Conservation (phyloP, 2,888 invertebrate genomes). For the Agrochola macilenta region DNA sequence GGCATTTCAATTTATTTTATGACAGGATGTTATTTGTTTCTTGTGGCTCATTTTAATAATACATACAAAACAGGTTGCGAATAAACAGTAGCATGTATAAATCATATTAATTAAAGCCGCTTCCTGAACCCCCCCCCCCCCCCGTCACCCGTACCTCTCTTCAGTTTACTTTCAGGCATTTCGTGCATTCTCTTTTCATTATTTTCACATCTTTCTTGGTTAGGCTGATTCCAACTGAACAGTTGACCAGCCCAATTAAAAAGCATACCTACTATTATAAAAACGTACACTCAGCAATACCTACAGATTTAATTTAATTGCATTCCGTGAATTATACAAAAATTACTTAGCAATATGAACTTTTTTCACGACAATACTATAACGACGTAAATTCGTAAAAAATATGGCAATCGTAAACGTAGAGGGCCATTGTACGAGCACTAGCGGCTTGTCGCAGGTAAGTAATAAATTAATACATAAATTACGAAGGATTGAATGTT, state of each 20-base stretch:
- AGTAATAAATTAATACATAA: slow-evolving; percentile 77
- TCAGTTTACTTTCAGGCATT: slow-evolving; percentile 38
- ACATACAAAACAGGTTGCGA: slow-evolving; percentile 33
- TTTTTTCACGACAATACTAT: slow-evolving; percentile 37
- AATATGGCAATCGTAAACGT: slow-evolving; percentile 64
- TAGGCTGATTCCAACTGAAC: slow-evolving; percentile 52
- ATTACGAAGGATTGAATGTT: slow-evolving; percentile 80
- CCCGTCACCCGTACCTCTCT: slow-evolving; percentile 1
- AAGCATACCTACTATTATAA: not conserved
- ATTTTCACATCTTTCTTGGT: slow-evolving; percentile 49
- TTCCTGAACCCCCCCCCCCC: slow-evolving; percentile 31
- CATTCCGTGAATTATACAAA: slow-evolving; percentile 22
- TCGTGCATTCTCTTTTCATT: slow-evolving; percentile 56
- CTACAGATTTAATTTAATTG: not conserved
- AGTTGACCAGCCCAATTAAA: slow-evolving; percentile 46
- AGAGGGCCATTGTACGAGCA: slow-evolving; percentile 57
- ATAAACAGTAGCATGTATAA: slow-evolving; percentile 61
- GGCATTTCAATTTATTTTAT: slow-evolving; percentile 47
- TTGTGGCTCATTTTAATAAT: slow-evolving; percentile 36
- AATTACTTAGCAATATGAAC: slow-evolving; percentile 16
- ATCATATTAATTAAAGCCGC: slow-evolving; percentile 65
- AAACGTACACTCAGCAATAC: slow-evolving; percentile 6
- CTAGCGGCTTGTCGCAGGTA: slow-evolving; percentile 61
- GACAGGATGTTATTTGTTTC: slow-evolving; percentile 15
- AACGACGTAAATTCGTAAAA: slow-evolving; percentile 53